Base-by-base conservation (phyloP, 23 tunicate genomes). In the Halocynthia aurantium region DNA sequence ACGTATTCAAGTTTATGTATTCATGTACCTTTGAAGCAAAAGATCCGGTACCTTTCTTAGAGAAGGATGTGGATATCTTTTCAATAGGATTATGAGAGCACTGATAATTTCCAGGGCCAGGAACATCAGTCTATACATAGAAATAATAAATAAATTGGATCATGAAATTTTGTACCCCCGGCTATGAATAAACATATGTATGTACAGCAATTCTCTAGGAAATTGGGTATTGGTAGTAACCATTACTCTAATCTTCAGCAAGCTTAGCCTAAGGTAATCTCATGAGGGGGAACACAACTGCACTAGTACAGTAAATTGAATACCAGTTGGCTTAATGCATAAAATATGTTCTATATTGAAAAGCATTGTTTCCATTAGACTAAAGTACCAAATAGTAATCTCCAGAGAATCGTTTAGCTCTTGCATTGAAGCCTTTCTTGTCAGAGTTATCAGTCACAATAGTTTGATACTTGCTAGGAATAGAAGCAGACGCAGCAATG, bases 41-140 rank as follows among this genome's bases (percentile, higher is more conserved):
- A 49, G 93, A 77, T 72, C 98, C 98, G 55, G 98, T 92, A 22
- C 98, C 98, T 83, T 79, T 92, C 71, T 82, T 86, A 0, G 98
- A 92, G 74, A 82, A 92, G 10, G 98, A 92, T 12, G 98, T 86
- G 6, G 98, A 92, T 10, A 67, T 75, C 68, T 85, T 91, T 81
- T 91, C 97, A 22, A 91, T 77, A 7, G 77, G 90, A 17, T 75
- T 67, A 53, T 84, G 96, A 49, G 63, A 51, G 72, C 76, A 81
- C 57, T 82, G 84, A 55, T 92, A 92, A 67, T 83, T 86, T 5
- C 98, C 98, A 53, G 98, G 98, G 8, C 98, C 98, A 7, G 98
- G 98, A 8, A 75, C 86, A 49, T 92, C 98, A 55, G 72, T 89
- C 88, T 89, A 53, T 7, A 71, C 79, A 65, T 2, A 12, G 31